Evolutionary conservation across 2,113 vertebrate genomes (phyloP), one percentile per base, ranked within the genome.

Genomic region (Ictalurus furcatus): DNA sequence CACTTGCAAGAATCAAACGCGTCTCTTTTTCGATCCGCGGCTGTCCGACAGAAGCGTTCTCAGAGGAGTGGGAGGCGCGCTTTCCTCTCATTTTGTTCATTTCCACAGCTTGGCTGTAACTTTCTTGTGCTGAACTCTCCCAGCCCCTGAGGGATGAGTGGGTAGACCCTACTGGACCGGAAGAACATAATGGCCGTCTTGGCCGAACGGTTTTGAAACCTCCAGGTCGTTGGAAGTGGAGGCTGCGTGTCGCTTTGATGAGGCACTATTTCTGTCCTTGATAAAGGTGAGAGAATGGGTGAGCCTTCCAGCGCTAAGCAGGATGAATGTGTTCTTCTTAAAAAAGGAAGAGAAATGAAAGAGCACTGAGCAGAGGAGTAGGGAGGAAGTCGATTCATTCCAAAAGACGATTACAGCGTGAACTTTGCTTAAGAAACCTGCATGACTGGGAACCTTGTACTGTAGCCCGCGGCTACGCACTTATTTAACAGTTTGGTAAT

Each of bases 61-160:
- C 93, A 91, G 89, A 90, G 88, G 92, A 93, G 94, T 95, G 95
- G 95, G 95, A 94, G 94, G 94, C 93, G 92, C 91, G 91, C 94
- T 93, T 91, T 92, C 90, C 92, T 92, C 93, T 94, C 92, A 93
- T 95, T 94, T 94, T 84, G 91, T 91, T 94, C 90, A 92, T 94
- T 93, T 95, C 93, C 93, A 88, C 54, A 30, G 93, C 93, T 94
- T 90, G 94, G 94, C 91, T 92, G 88, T 88, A 95, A 94, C 93
- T 94, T 94, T 95, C 92, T 93, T 92, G 93, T 40, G 92, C 85
- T 92, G 93, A 94, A 93, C 93, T 92, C 90, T 74, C 17, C 89
- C 84, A 90, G 90, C 90, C 91, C 93, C 91, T 92, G 90, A 90
- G 87, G 93, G 92, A 93, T 93, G 90, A 91, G 48, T 76, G 90